Evolutionary conservation across 2,113 vertebrate species (phyloP), one percentile per base, ranked within the genome.

Genomic region (Hippocampus guttulatus): DNA sequence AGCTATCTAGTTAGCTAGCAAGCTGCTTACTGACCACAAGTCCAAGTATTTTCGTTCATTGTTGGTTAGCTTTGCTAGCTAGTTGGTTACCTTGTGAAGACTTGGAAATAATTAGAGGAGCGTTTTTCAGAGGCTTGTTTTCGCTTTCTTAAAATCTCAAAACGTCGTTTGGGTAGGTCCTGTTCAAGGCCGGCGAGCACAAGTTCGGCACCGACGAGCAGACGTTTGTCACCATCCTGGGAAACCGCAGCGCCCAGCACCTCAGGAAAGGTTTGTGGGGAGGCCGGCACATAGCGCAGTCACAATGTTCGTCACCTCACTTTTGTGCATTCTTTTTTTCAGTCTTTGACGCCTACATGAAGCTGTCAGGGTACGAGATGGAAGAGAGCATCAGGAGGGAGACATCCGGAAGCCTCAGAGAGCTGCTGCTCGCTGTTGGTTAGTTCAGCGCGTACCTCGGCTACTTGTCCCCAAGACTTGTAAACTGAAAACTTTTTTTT

Each of bases 161-260:
- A 47, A 67, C 10, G 16, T 38, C 58, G 0, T 74, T 20, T 43
- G 30, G 79, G 9, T 80, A 98, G 97, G 87, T 83, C 51, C 90
- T 99, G 76, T 98, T 98, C 84, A 92, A 93, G 74, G 97, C 97
- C 10, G 96, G 97, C 49, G 97, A 99, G 78, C 63, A 96, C 79
- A 97, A 98, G 73, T 98, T 88, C 88, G 96, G 96, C 60, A 98
- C 96, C 0, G 96, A 98, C 73, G 97, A 99, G 81, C 94, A 96
- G 12, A 86, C 93, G 40, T 98, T 99, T 64, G 93, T 98, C 85
- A 97, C 95, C 74, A 95, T 98, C 81, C 80, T 99, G 75, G 96
- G 97, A 49, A 98, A 96, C 62, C 93, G 95, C 38, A 98, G 95
- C 0, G 2, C 93, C 45, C 90, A 93, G 67, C 96, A 98, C 75